phyloP scores from a whole-genome alignment of 2,113 vertebrate genomes.

The Tetrao urogallus region DNA sequence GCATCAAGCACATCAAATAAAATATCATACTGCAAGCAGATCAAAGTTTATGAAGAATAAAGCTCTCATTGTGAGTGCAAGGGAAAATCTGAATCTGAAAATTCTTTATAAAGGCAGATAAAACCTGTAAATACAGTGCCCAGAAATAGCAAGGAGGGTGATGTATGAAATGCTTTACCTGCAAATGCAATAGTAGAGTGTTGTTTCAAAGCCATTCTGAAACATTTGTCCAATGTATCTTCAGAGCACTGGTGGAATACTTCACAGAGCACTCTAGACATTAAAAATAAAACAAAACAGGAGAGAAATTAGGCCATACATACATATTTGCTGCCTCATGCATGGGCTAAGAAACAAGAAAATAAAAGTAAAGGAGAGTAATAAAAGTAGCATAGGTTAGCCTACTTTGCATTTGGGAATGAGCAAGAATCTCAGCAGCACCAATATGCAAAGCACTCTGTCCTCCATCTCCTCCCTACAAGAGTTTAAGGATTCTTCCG shows the following conservation, averaged over 20 bases:
- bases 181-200: neutral
- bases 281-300: neutral
- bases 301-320: neutral
- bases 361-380: neutral
- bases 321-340: neutral
- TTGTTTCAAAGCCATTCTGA: neutral
- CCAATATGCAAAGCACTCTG: neutral
- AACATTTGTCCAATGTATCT: neutral
- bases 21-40: fast-evolving
- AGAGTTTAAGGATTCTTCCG: neutral
- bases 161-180: neutral
- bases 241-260: neutral
- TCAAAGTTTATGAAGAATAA: neutral
- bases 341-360: neutral
- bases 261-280: neutral
- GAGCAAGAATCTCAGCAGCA: neutral
- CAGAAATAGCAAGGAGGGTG: neutral
- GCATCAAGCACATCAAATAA: neutral
- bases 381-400: neutral
- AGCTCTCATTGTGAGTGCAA: neutral
- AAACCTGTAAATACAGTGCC: neutral
- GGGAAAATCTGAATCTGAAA: neutral
- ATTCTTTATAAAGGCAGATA: neutral
- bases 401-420: neutral
- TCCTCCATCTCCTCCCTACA: neutral